These are phyloP conservation scores for Clarias pachynema DNA, from an alignment of 2,797 vertebrate genomes.

Conservation along the genomic window DNA sequence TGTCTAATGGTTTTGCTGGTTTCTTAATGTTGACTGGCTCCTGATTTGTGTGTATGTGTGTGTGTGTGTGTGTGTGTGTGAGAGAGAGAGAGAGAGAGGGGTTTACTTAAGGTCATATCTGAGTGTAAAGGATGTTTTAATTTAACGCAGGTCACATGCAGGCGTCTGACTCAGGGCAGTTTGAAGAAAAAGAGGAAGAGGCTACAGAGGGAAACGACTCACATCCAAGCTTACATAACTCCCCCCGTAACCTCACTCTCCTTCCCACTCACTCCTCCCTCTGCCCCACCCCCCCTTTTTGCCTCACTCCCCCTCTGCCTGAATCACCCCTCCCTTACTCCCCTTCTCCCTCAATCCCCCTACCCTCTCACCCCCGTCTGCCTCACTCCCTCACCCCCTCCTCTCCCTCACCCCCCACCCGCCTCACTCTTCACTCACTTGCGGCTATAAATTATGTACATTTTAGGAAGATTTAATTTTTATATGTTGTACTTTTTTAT, in stretches of 20 bases:
- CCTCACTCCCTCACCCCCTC: too few species aligned
- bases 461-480: too few species aligned
- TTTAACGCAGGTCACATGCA: constrained; percentile 53
- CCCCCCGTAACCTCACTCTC: constrained; percentile 62
- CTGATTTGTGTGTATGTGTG: neutral
- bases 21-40: neutral
- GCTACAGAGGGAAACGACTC: constrained; percentile 71
- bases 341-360: neutral
- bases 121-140: constrained; percentile 25
- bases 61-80: neutral
- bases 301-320: constrained; percentile 42
- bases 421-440: too few species aligned
- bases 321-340: constrained; percentile 47
- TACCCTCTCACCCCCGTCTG: constrained; percentile 25
- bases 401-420: too few species aligned
- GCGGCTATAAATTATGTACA: too few species aligned
- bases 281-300: constrained; percentile 39
- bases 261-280: neutral
- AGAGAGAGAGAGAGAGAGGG: neutral
- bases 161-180: constrained; percentile 52
- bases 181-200: constrained; percentile 56
- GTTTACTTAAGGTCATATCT: constrained; percentile 7
- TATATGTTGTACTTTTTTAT: too few species aligned
- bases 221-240: constrained; percentile 69
- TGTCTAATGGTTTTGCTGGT: neutral